A percentile compares a stretch with the other conserved stretches of the same genome.
These are phyloP conservation scores for Latrodectus elegans DNA, from an alignment of 2,888 invertebrate genomes.

Conservation along the genomic window DNA sequence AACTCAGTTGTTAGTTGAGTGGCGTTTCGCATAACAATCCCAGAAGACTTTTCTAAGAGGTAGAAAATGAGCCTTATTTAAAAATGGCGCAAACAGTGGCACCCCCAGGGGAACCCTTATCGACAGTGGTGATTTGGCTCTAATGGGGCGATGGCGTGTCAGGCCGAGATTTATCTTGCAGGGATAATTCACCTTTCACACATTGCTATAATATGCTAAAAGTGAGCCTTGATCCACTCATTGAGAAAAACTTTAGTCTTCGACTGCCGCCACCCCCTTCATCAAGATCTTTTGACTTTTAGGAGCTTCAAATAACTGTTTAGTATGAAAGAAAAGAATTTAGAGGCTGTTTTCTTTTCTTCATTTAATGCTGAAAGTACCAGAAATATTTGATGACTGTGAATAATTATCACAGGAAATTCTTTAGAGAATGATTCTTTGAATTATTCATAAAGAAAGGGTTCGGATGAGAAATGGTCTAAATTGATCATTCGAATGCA, in stretches of 20 bases:
- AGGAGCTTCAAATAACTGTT: not conserved
- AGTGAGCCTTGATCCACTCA: not conserved
- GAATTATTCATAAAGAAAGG: too few relatives aligned
- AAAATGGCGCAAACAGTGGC: conserved; percentile 22
- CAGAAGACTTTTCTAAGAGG: conserved; percentile 10
- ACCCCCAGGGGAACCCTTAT: conserved; percentile 6
- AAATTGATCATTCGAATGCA: too few relatives aligned
- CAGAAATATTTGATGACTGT: too few relatives aligned
- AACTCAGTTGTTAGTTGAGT: not conserved
- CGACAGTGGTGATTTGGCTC: conserved; percentile 31
- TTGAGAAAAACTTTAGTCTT: not conserved
- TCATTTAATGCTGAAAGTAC: too few relatives aligned
- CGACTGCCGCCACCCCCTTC: not conserved
- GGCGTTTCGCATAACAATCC: not conserved
- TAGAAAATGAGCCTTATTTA: conserved; percentile 31
- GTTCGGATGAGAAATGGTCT: too few relatives aligned
- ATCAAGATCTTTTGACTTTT: conserved; percentile 11
- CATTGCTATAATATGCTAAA: conserved; percentile 48
- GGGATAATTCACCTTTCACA: conserved; percentile 42
- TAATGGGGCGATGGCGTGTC: conserved; percentile 61
- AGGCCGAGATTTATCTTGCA: conserved; percentile 54
- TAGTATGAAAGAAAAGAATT: too few relatives aligned
- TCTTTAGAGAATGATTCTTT: too few relatives aligned
- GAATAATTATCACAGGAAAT: too few relatives aligned
- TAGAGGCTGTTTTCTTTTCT: too few relatives aligned